Evolutionary conservation across 2,888 invertebrate genomes (phyloP).

Genomic region (Mesoligia furuncula): DNA sequence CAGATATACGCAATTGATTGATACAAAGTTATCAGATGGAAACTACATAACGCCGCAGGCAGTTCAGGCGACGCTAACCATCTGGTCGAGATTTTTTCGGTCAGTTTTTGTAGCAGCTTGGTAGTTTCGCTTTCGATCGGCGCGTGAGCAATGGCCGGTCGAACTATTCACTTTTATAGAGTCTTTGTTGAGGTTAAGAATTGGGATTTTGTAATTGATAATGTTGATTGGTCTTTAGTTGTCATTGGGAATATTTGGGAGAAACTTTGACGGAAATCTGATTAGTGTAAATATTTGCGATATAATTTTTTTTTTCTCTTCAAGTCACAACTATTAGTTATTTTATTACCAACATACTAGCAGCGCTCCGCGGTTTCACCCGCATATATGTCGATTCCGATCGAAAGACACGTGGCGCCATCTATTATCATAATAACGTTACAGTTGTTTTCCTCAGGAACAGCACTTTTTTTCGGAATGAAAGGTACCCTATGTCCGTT

Average conservation of each 20-base stretch:
- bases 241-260: background rate
- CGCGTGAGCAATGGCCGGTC: slow-evolving; percentile 47
- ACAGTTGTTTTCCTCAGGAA: no score
- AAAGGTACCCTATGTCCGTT: no score
- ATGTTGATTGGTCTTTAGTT: background rate
- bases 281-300: no score
- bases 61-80: slow-evolving; percentile 58
- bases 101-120: slow-evolving; percentile 67
- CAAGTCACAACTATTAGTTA: no score
- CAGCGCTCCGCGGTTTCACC: no score
- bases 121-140: slow-evolving; percentile 83
- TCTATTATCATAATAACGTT: no score
- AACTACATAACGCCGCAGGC: slow-evolving; percentile 25
- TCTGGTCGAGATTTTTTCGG: slow-evolving; percentile 64
- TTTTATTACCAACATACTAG: background rate
- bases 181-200: slow-evolving; percentile 47
- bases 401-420: no score
- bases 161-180: slow-evolving; percentile 54
- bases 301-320: background rate
- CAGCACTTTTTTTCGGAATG: no score
- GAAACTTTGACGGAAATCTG: background rate
- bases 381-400: no score
- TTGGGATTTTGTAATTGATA: background rate
- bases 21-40: slow-evolving; percentile 28
- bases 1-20: slow-evolving; percentile 9